Evolutionary conservation across 2,888 invertebrate species (phyloP).

Genomic region (Acanthopleura granulata): DNA sequence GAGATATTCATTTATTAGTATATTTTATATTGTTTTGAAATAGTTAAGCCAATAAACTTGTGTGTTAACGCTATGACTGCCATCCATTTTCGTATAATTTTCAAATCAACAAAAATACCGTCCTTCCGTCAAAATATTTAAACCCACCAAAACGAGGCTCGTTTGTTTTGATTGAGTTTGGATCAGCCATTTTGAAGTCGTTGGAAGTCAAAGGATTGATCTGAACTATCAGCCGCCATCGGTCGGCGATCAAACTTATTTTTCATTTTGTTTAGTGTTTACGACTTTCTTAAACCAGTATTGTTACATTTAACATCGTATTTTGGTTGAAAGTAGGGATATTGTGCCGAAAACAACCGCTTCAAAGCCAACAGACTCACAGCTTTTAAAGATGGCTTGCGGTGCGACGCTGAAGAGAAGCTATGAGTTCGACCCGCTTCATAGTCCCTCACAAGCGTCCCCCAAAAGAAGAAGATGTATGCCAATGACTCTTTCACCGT

Average conservation of each 20-base stretch:
- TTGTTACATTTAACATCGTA: too few species aligned
- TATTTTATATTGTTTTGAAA: too few species aligned
- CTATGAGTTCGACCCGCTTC: conserved; percentile 92
- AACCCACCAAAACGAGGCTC: conserved; percentile 34
- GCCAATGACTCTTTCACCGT: conserved; percentile 83
- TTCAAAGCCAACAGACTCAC: background rate
- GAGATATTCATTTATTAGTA: too few species aligned
- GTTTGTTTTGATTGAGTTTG: conserved; percentile 33
- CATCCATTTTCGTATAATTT: too few species aligned
- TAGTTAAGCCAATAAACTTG: too few species aligned
- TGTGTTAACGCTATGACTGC: too few species aligned
- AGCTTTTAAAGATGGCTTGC: conserved; percentile 90
- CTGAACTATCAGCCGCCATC: background rate
- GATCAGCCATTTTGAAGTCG: conserved; percentile 26
- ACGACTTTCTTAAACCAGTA: too few species aligned
- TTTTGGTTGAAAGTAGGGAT: too few species aligned
- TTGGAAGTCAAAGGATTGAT: background rate
- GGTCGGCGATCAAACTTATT: background rate
- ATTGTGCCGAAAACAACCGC: background rate
- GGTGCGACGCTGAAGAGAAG: conserved; percentile 92
- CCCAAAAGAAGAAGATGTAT: conserved; percentile 92
- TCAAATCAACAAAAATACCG: background rate
- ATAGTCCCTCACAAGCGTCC: conserved; percentile 80
- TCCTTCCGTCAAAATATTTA: background rate
- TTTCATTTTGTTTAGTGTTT: too few species aligned